Conservation (phyloP, 2,113 vertebrate genomes). For the Pomatorhinus ruficollis region DNA sequence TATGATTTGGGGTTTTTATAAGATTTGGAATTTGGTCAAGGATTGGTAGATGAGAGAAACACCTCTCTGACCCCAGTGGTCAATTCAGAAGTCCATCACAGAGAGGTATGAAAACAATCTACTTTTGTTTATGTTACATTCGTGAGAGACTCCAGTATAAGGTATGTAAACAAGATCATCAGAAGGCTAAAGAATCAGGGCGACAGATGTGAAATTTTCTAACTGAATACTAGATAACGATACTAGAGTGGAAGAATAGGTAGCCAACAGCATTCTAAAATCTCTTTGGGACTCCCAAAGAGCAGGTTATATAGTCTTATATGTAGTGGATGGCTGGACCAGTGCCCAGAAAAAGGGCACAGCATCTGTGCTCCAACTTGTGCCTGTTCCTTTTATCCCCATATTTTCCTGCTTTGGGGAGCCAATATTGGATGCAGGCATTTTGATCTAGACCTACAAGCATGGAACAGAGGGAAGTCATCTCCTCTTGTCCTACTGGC, state of each 20-base stretch:
- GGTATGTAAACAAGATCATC: too few relatives aligned
- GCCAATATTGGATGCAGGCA: neutral
- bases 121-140: too few relatives aligned
- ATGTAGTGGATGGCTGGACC: neutral
- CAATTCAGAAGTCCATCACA: too few relatives aligned
- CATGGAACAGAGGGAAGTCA: neutral
- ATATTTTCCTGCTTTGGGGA: neutral
- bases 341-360: neutral
- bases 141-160: too few relatives aligned
- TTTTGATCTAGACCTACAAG: neutral
- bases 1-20: too few relatives aligned
- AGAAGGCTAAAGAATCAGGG: too few relatives aligned
- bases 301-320: neutral
- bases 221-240: neutral
- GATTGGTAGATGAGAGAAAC: too few relatives aligned
- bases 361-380: neutral
- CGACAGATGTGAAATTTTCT: neutral
- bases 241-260: neutral
- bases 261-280: neutral
- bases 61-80: too few relatives aligned
- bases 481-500: neutral
- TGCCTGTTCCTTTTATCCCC: neutral
- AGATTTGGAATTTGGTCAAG: too few relatives aligned
- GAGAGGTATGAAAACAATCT: too few relatives aligned
- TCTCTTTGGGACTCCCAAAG: neutral